These are phyloP conservation scores for Hyposoter dolosus DNA, from an alignment of 2,888 invertebrate genomes.

Conservation along the genomic window DNA sequence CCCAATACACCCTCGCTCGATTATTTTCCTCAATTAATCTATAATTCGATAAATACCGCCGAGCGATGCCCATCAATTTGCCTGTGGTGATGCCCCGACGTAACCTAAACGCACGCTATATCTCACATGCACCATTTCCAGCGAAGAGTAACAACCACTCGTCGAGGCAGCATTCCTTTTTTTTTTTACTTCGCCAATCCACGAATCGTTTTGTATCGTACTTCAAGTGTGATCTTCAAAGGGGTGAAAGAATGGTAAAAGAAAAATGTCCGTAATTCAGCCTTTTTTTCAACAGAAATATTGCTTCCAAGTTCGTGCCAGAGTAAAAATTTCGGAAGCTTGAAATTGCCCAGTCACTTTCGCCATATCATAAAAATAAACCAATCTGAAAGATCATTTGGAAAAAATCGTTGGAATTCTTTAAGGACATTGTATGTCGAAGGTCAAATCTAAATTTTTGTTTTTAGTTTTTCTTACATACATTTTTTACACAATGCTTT, in stretches of 20 bases:
- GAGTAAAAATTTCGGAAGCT: neutral
- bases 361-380: neutral
- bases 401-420: neutral
- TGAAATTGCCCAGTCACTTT: neutral
- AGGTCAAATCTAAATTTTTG: too few species aligned
- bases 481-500: too few species aligned
- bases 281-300: neutral
- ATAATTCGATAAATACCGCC: constrained; percentile 78
- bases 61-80: constrained; percentile 73
- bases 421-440: too few species aligned
- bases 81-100: constrained; percentile 51
- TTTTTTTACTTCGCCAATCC: constrained; percentile 18
- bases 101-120: constrained; percentile 14
- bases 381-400: neutral
- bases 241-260: too few species aligned
- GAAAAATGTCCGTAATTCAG: neutral
- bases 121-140: neutral
- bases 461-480: too few species aligned
- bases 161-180: constrained; percentile 31
- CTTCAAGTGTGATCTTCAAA: neutral
- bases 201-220: neutral
- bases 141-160: constrained; percentile 1
- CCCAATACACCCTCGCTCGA: constrained; percentile 73
- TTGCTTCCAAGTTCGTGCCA: neutral
- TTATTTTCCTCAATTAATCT: constrained; percentile 78